Percentiles rank a stretch among this genome's conserved stretches.
Conservation (phyloP, 1,140 invertebrate species). For the Melitaea cinxia region DNA sequence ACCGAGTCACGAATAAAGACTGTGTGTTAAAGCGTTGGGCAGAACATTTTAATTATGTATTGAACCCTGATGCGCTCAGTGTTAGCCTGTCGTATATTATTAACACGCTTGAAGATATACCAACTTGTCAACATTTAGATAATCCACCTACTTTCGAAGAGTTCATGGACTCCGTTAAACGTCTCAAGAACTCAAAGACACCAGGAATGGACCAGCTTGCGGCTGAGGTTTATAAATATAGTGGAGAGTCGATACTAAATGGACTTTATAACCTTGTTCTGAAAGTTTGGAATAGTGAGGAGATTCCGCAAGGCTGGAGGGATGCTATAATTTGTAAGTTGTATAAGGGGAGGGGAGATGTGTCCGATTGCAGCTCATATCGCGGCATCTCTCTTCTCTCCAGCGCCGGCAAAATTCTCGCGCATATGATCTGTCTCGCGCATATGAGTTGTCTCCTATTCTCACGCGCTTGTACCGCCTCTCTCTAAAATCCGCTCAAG, state of each 20-base stretch:
- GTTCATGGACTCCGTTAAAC: constrained; percentile 15
- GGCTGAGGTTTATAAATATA: constrained; percentile 32
- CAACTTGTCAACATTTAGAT: constrained; percentile 15
- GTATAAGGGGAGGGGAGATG: constrained; percentile 40
- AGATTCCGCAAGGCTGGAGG: constrained; percentile 36
- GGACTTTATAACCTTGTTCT: constrained; percentile 26
- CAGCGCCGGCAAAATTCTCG: constrained; percentile 37
- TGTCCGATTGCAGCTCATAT: constrained; percentile 35
- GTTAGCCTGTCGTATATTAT: constrained; percentile 24
- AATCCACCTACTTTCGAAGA: constrained; percentile 23
- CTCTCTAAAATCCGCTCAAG: too few relatives aligned
- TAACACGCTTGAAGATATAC: constrained; percentile 10
- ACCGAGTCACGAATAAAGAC: constrained; percentile 20
- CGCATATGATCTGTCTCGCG: constrained; percentile 31
- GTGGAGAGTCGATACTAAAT: constrained; percentile 5
- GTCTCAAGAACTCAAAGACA: constrained; percentile 31
- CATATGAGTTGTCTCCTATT: too few relatives aligned
- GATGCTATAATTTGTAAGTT: constrained; percentile 33
- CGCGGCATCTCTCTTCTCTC: constrained; percentile 39
- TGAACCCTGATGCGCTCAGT: constrained; percentile 26
- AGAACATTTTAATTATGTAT: constrained; percentile 36
- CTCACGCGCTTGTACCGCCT: too few relatives aligned
- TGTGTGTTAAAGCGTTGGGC: too few relatives aligned
- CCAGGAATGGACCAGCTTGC: constrained; percentile 28
- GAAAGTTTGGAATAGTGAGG: constrained; percentile 29